Evolutionary conservation across 2,888 invertebrate genomes (phyloP), one percentile per base, ranked within the genome.

Genomic region (Digitonthophagus gazella): DNA sequence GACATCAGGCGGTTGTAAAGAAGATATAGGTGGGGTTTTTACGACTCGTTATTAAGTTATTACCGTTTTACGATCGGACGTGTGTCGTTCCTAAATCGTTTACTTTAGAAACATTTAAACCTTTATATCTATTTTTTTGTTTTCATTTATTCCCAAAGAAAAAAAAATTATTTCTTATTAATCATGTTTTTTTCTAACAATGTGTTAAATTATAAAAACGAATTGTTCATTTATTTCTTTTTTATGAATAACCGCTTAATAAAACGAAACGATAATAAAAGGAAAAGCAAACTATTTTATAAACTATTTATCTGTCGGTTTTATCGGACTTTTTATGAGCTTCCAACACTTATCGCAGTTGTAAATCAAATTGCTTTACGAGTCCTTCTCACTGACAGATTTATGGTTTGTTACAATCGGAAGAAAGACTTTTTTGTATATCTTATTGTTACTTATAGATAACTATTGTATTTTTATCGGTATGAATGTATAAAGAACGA

Each of bases 31-130:
- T 44, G 57, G 57, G 15, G 16, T 2, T 57, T 57, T 57, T 57
- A 57, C 16, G 57, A 16, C n/a, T n/a, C n/a, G n/a, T n/a, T n/a
- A 57, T 57, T 14, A 57, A 57, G 8, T 57, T 57, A 57, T 57
- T 16, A 57, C 5, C 57, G 57, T 57, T 57, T 57, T 57, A 57
- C 57, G 57, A 57, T 16, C n/a, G n/a, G n/a, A n/a, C n/a, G n/a
- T n/a, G n/a, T n/a, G n/a, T n/a, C n/a, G n/a, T n/a, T n/a, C n/a
- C n/a, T n/a, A n/a, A n/a, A n/a, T n/a, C n/a, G n/a, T n/a, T n/a
- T n/a, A n/a, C n/a, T n/a, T n/a, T n/a, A n/a, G n/a, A n/a, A n/a
- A n/a, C n/a, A n/a, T n/a, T n/a, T n/a, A n/a, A n/a, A n/a, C n/a
- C n/a, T n/a, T n/a, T n/a, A n/a, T n/a, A n/a, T n/a, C n/a, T n/a